Base-by-base conservation (phyloP, 2,113 vertebrate species). In the Corythornis madagascariensis region DNA sequence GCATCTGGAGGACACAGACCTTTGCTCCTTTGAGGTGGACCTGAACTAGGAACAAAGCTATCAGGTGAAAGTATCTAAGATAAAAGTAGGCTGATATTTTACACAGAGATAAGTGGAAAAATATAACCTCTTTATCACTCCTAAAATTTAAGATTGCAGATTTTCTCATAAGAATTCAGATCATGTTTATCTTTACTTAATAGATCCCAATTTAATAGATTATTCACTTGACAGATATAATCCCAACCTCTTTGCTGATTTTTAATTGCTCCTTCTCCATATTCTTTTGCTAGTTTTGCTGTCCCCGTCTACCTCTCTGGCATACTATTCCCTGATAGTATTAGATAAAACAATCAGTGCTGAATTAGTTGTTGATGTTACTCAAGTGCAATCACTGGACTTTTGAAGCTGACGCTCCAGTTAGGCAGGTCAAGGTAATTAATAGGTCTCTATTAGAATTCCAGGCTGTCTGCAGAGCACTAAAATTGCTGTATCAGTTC, bases 311-410 rank as follows among this genome's bases (percentile, higher is more conserved):
- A 40, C 28, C 38, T 80, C 60, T 83, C 67, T 43, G 20, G 33
- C 84, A 81, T 94, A 80, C 55, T 93, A 21, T 75, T 76, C 59
- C 59, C 79, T 81, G 33, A 40, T 29, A 72, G 35, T 42, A 40
- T 53, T 45, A 86, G 47, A 57, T 57, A 81, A 84, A 96, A 86
- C 2, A 8, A 92, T 67, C 52, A 57, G 60, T 42, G 35, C 24
- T 60, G 88, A 90, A 90, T 84, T 86, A 79, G 38, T 52, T 90
- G 69, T 56, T 79, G 66, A 70, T 82, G 80, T 86, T 40, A 60
- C 17, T 33, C 20, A 85, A 89, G 63, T 53, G 50, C 33, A 95
- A 69, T 70, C 86, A 88, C 24, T 56, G 71, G 67, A 65, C n/a
- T 82, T 84, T 33, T 59, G 35, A 88, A 84, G 77, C 26, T 76